These are phyloP conservation scores for Ciconia stormi DNA, from an alignment of 2,113 vertebrate species.

Conservation along the genomic window DNA sequence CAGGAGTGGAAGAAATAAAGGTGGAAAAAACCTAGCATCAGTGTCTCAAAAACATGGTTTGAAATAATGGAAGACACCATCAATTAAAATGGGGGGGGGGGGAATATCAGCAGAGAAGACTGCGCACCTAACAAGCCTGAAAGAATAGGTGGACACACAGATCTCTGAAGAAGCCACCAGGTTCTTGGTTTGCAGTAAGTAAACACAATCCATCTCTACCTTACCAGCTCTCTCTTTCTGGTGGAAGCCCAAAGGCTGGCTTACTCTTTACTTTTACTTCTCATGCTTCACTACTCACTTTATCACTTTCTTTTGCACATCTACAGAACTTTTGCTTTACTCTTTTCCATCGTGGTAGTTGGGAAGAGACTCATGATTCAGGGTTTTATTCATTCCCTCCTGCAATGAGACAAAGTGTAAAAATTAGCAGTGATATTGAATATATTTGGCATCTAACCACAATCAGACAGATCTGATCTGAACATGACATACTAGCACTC, in stretches of 20 bases:
- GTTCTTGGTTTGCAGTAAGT: background rate
- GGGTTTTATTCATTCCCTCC: background rate
- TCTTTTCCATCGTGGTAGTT: background rate
- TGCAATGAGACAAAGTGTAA: background rate
- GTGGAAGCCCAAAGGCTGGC: background rate
- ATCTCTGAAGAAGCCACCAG: background rate
- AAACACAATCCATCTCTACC: background rate
- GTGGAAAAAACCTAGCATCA: background rate
- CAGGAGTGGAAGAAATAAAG: background rate
- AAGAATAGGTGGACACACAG: background rate
- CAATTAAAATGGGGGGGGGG: background rate
- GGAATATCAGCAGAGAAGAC: background rate
- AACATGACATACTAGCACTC: background rate
- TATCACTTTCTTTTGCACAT: background rate
- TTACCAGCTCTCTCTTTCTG: background rate
- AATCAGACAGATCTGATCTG: background rate
- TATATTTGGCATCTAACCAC: background rate
- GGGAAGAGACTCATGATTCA: background rate
- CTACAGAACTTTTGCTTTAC: background rate
- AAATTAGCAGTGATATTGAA: background rate
- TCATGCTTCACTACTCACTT: background rate
- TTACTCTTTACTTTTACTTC: background rate
- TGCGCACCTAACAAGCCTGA: background rate
- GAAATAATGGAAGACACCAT: background rate
- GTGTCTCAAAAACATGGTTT: background rate